Evolutionary conservation across 2,113 vertebrate genomes (phyloP).

Genomic region (Ceyx margarethae): DNA sequence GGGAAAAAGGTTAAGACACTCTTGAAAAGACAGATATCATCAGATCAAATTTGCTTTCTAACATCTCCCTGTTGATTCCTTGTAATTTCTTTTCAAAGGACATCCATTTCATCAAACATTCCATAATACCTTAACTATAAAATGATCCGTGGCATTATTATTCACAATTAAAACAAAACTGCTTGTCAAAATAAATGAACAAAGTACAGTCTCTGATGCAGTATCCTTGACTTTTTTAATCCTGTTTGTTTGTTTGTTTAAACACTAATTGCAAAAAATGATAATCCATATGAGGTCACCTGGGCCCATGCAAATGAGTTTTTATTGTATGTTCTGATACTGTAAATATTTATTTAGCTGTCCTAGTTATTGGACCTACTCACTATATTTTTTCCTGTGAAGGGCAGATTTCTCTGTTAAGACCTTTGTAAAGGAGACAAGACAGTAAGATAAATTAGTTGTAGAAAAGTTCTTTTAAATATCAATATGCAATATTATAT

Average conservation of each 20-base stretch:
- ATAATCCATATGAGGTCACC: constrained; percentile 39
- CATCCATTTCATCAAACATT: neutral
- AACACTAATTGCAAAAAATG: constrained; percentile 46
- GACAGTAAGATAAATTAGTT: neutral
- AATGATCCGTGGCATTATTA: neutral
- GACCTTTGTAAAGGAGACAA: constrained; percentile 16
- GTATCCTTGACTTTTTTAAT: constrained; percentile 53
- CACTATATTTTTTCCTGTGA: neutral
- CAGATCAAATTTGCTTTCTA: neutral
- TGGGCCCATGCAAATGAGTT: constrained; percentile 43
- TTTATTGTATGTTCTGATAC: constrained; percentile 35
- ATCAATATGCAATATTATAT: neutral
- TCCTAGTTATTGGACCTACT: constrained; percentile 2
- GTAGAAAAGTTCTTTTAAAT: neutral
- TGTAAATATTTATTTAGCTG: constrained; percentile 56
- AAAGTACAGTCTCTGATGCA: neutral
- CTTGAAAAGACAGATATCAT: neutral
- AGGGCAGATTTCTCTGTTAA: neutral
- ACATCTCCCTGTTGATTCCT: neutral
- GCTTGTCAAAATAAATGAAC: constrained; percentile 31
- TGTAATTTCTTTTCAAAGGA: neutral
- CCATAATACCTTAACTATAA: neutral
- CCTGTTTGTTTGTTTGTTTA: constrained; percentile 59
- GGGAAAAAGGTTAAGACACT: neutral
- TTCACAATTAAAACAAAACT: constrained; percentile 6